A percentile compares a stretch with the other conserved stretches of the same genome.
These are phyloP conservation scores for Callocephalon fimbriatum DNA, from an alignment of 2,113 vertebrate genomes.

Conservation along the genomic window DNA sequence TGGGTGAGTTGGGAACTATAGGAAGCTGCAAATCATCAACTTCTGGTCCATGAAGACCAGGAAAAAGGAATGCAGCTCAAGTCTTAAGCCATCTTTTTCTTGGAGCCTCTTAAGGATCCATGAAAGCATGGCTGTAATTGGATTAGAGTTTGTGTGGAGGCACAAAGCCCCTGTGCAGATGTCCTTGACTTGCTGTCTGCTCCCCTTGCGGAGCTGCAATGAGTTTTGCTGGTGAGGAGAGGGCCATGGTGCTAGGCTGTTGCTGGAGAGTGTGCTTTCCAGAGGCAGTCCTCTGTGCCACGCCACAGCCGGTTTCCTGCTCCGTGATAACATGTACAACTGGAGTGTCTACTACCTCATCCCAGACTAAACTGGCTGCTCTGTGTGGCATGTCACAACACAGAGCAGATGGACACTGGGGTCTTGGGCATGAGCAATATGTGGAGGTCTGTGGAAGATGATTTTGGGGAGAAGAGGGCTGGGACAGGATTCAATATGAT, in stretches of 20 bases:
- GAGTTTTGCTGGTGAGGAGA: not conserved
- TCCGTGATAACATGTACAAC: accelerated
- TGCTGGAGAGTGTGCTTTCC: not conserved
- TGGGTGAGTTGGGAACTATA: not conserved
- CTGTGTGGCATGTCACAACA: not conserved
- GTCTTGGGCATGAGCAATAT: not conserved
- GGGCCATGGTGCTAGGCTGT: not conserved
- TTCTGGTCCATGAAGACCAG: not conserved
- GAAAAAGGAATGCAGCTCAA: not conserved
- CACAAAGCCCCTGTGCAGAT: not conserved
- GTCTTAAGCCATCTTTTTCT: not conserved
- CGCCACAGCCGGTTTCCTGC: accelerated
- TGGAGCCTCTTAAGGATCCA: slow-evolving; percentile 21
- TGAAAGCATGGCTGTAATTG: slow-evolving; percentile 37
- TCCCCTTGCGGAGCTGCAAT: not conserved
- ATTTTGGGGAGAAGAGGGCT: not conserved
- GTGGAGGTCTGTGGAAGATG: accelerated
- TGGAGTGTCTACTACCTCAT: not conserved
- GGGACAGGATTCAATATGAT: accelerated
- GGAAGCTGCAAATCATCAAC: slow-evolving; percentile 21
- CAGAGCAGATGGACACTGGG: accelerated
- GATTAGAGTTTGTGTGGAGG: slow-evolving; percentile 42
- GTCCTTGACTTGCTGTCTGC: not conserved
- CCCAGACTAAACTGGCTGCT: not conserved
- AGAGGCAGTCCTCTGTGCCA: not conserved